Evolutionary conservation across 2,888 invertebrate species (phyloP).

Genomic region (Lottia scabra): DNA sequence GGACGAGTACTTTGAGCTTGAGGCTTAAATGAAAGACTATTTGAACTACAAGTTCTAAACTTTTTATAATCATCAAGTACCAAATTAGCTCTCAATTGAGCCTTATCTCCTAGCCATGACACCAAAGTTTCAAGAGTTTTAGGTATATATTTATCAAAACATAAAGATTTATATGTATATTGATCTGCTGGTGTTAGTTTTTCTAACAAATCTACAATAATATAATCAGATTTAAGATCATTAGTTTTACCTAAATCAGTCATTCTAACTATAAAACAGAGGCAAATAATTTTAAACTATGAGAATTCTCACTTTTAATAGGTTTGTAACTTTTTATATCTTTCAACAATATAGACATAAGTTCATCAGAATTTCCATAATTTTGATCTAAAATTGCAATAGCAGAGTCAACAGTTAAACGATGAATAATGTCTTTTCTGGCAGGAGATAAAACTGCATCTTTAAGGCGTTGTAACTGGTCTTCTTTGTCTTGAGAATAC

Average conservation of each 20-base stretch:
- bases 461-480: background rate
- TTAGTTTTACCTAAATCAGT: background rate
- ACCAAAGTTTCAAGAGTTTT: background rate
- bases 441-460: background rate
- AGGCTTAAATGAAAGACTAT: too few relatives aligned
- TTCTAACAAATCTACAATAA: background rate
- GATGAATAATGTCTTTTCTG: background rate
- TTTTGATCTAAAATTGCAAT: background rate
- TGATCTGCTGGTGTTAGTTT: background rate
- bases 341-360: background rate
- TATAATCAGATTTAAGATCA: background rate
- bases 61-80: too few relatives aligned
- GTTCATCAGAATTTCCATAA: background rate
- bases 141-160: background rate
- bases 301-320: background rate
- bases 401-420: background rate
- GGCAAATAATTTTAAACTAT: background rate
- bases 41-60: too few relatives aligned
- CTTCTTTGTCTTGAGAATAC: background rate
- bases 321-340: background rate
- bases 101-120: background rate
- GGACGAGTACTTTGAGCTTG: too few relatives aligned
- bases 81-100: too few relatives aligned
- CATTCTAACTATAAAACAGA: background rate
- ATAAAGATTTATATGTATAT: background rate